phyloP scores from a whole-genome alignment of 1,140 invertebrate species.

The Thereuonema tuberculata region DNA sequence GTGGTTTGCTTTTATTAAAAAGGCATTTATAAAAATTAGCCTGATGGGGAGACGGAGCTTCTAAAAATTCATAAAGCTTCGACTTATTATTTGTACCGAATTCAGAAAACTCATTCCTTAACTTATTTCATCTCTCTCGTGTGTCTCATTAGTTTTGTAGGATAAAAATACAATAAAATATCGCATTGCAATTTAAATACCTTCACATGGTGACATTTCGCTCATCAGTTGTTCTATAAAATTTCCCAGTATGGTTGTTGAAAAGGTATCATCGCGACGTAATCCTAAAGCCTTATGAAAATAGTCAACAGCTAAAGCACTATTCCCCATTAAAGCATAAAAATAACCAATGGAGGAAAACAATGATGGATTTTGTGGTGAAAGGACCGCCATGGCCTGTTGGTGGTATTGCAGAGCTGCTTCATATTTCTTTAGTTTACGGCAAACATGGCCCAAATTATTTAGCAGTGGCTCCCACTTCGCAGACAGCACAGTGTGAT shows the following conservation, averaged over 20 bases:
- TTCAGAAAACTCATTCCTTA: too few species aligned
- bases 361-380: conserved; percentile 64
- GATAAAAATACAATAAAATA: too few species aligned
- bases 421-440: conserved; percentile 59
- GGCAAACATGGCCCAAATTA: conserved; percentile 79
- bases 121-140: too few species aligned
- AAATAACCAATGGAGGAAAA: conserved; percentile 77
- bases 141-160: too few species aligned
- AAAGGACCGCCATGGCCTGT: conserved; percentile 68
- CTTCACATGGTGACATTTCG: conserved; percentile 26
- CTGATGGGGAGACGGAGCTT: too few species aligned
- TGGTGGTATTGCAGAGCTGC: conserved; percentile 75
- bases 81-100: too few species aligned
- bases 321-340: conserved; percentile 60
- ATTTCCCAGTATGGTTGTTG: conserved; percentile 67
- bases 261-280: conserved; percentile 79
- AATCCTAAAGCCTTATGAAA: conserved; percentile 78
- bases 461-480: conserved; percentile 90
- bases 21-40: too few species aligned
- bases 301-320: conserved; percentile 64
- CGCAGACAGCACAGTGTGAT: conserved; percentile 35
- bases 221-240: conserved; percentile 49
- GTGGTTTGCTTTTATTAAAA: too few species aligned
- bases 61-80: too few species aligned
- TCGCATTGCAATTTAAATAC: too few species aligned